phyloP scores from a whole-genome alignment of 2,113 vertebrate species.

The Herpailurus yagouaroundi region DNA sequence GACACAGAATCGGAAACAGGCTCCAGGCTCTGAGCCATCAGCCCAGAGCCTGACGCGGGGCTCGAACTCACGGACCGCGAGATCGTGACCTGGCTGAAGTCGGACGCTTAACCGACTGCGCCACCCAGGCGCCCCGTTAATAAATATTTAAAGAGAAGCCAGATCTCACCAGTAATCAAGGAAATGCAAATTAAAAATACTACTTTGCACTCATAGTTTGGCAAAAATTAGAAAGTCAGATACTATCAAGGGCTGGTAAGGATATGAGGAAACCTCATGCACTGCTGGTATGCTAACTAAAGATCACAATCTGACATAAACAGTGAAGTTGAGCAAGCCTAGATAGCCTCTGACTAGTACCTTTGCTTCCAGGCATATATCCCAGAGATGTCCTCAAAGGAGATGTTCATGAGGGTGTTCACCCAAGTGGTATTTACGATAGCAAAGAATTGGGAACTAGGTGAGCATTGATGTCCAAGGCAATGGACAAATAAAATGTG shows the following conservation, averaged over 20 bases:
- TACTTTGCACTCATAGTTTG: neutral
- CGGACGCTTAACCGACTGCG: too few relatives aligned
- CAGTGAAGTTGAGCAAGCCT: neutral
- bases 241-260: neutral
- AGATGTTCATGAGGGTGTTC: neutral
- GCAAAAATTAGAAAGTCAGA: neutral
- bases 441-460: neutral
- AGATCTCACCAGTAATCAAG: neutral
- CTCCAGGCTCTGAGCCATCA: too few relatives aligned
- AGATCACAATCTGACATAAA: neutral
- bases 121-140: too few relatives aligned
- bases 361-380: neutral
- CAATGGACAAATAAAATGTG: neutral
- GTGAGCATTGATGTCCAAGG: neutral
- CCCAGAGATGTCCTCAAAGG: neutral
- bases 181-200: neutral
- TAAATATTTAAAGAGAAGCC: neutral
- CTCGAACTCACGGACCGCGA: too few relatives aligned
- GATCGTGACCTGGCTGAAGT: too few relatives aligned
- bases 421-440: neutral
- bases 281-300: neutral
- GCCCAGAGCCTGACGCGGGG: too few relatives aligned
- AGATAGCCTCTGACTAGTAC: too few relatives aligned
- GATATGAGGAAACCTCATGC: neutral
- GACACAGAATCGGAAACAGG: too few relatives aligned